A percentile compares a stretch with the other conserved stretches of the same genome.
Conservation (phyloP, 1,140 invertebrate genomes). For the Calosoma granatense region DNA sequence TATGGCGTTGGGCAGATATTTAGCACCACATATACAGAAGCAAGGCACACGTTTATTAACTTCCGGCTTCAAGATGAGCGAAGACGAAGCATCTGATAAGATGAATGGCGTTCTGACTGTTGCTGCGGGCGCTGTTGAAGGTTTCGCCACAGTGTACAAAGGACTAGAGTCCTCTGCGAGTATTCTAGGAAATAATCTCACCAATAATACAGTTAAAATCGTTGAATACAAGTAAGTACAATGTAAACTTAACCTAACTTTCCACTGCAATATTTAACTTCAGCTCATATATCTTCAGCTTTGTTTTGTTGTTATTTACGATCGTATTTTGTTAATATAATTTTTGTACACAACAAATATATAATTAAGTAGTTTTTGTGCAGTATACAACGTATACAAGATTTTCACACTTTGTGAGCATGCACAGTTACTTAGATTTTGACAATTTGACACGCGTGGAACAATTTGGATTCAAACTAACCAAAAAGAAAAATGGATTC, state of each 20-base stretch:
- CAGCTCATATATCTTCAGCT: conserved; percentile 3
- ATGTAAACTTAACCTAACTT: conserved; percentile 11
- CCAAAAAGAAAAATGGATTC: no score
- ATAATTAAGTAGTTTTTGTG: no score
- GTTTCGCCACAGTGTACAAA: conserved; percentile 55
- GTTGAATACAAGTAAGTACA: conserved; percentile 54
- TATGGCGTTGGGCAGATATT: conserved; percentile 44
- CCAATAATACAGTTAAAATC: conserved; percentile 58
- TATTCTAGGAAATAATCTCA: conserved; percentile 49
- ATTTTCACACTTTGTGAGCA: no score
- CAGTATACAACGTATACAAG: no score
- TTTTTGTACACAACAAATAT: no score
- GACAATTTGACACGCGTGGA: no score
- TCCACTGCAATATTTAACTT: neutral
- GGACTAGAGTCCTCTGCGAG: conserved; percentile 55
- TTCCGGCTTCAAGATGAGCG: conserved; percentile 40
- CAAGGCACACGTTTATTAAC: conserved; percentile 48
- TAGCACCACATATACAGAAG: conserved; percentile 56
- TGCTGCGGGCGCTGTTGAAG: conserved; percentile 54
- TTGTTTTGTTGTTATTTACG: neutral
- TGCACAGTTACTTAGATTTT: no score
- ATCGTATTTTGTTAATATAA: neutral
- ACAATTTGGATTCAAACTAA: no score
- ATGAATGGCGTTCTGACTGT: conserved; percentile 53
- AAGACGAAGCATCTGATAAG: conserved; percentile 43